phyloP scores from a whole-genome alignment of 2,888 invertebrate species.

The Empis stercorea region DNA sequence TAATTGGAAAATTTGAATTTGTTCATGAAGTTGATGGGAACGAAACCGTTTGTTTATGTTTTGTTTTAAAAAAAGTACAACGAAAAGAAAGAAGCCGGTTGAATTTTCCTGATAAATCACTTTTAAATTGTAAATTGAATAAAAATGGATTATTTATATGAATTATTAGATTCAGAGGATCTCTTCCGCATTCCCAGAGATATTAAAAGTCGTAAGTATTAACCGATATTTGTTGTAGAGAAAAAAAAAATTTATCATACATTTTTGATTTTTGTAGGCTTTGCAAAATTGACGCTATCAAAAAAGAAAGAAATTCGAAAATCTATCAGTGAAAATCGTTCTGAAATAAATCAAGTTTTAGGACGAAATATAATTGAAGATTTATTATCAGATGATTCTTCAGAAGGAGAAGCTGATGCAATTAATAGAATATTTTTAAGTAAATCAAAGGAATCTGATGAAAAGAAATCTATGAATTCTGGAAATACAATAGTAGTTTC shows the following conservation, averaged over 20 bases:
- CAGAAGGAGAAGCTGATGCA: slow-evolving; percentile 7
- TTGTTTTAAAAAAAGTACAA: too few relatives aligned
- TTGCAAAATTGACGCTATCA: neutral
- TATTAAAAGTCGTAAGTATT: neutral
- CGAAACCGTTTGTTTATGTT: too few relatives aligned
- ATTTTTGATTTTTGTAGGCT: too few relatives aligned
- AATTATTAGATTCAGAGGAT: neutral
- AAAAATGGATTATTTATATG: neutral
- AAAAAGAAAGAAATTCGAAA: neutral
- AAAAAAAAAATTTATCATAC: too few relatives aligned
- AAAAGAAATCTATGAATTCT: neutral
- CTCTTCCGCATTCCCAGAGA: neutral
- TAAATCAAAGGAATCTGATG: neutral
- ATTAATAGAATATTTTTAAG: neutral
- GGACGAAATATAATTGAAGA: slow-evolving; percentile 21
- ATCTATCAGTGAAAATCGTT: neutral
- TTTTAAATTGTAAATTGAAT: too few relatives aligned
- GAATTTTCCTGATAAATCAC: too few relatives aligned
- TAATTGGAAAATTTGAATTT: too few relatives aligned
- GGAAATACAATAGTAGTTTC: neutral
- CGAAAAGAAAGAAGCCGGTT: too few relatives aligned
- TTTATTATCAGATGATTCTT: slow-evolving; percentile 15
- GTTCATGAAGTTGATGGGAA: too few relatives aligned
- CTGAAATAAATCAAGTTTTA: neutral
- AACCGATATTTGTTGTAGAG: too few relatives aligned